phyloP scores from a whole-genome alignment of 2,888 invertebrate species.

The Hoplodrina blanda region DNA sequence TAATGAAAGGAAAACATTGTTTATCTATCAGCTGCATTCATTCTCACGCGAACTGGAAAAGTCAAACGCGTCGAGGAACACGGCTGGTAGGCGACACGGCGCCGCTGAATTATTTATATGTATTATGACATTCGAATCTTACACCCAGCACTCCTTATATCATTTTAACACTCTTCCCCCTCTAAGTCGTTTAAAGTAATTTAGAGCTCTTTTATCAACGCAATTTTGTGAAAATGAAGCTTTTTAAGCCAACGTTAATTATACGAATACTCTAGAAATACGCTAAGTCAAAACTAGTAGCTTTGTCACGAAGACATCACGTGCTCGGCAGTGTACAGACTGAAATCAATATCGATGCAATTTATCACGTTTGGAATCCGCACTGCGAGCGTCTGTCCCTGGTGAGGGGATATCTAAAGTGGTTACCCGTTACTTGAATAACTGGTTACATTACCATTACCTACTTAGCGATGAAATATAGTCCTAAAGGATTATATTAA shows the following conservation, averaged over 20 bases:
- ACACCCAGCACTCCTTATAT: constrained; percentile 38
- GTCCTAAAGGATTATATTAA: constrained; percentile 28
- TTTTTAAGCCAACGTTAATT: constrained; percentile 8
- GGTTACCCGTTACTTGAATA: constrained; percentile 51
- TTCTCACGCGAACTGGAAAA: constrained; percentile 58
- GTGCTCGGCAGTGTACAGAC: constrained; percentile 12
- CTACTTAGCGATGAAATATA: constrained; percentile 21
- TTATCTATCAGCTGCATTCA: constrained; percentile 51
- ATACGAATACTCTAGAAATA: background rate
- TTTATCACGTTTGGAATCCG: constrained; percentile 52
- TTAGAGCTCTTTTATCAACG: constrained; percentile 29
- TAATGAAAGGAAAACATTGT: constrained; percentile 53
- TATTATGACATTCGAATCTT: constrained; percentile 45
- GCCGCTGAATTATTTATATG: constrained; percentile 36
- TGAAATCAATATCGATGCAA: constrained; percentile 59
- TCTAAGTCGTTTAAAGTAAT: constrained; percentile 43
- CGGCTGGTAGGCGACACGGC: constrained; percentile 12
- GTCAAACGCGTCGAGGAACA: constrained; percentile 26
- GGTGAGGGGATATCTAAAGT: constrained; percentile 49
- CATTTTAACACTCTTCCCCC: constrained; percentile 37
- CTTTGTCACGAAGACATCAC: constrained; percentile 41
- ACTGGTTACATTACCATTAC: constrained; percentile 41
- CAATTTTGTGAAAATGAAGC: constrained; percentile 21
- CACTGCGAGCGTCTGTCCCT: constrained; percentile 52
- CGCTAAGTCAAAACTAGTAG: constrained; percentile 18